Base-by-base conservation (phyloP, 2,113 vertebrate genomes). In the Anthoscopus minutus region DNA sequence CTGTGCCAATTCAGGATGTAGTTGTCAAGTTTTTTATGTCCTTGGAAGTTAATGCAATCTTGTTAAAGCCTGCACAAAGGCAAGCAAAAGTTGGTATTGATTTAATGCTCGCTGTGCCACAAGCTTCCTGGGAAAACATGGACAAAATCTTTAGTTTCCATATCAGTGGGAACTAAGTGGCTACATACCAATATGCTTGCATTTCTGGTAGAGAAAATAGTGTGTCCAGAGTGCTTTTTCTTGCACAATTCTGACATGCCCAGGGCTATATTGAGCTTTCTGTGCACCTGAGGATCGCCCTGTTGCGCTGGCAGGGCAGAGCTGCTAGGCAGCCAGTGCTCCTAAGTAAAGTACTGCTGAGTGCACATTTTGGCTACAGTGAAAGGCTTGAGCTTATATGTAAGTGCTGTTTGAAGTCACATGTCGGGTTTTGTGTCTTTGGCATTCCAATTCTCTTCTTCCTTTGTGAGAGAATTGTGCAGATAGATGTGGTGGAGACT, bases 391-490 rank as follows among this genome's bases (percentile, higher is more conserved):
- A 48, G 6, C 20, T 42, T 42, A 7, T 6, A 5, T 24, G 1
- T 13, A 33, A 30, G 47, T 11, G 44, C 4, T 76, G 15, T 28
- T 66, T 76, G 5, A n/a, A 44, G 28, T 45, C 48, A 30, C 5
- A 2, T 0, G 0, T 40, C 37, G 23, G 17, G 21, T 70, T 89
- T 53, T 47, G 42, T 23, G 24, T 33, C 21, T 47, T 42, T 79
- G 31, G 61, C 19, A n/a, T 88, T 73, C 45, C 33, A 12, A 0
- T 30, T 47, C 12, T 61, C 19, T 35, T n/a, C 19, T 44, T 48
- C 25, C 66, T 72, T 62, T 56, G 4, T 22, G 17, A 67, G 44
- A 35, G 8, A 53, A 16, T 24, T 64, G 20, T 8, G 10, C 48
- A 72, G 53, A 28, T 11, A 14, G 65, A 24, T 0, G 2, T 2